These are phyloP conservation scores for Polydrusus tereticollis DNA, from an alignment of 2,888 invertebrate species.

Conservation along the genomic window DNA sequence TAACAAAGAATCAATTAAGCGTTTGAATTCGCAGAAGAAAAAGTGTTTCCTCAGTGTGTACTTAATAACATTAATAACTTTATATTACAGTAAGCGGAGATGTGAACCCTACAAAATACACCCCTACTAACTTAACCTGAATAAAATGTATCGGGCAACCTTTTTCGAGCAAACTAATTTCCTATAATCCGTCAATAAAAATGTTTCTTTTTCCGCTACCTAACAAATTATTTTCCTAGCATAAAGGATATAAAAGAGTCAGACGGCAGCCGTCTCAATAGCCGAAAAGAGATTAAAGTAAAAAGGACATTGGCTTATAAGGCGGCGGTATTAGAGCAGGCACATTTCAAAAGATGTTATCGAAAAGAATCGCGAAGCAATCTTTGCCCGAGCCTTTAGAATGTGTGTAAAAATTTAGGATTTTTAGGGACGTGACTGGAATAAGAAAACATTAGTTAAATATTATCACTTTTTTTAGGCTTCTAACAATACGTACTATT, in stretches of 20 bases:
- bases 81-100: no score
- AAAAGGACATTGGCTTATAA: conserved; percentile 34
- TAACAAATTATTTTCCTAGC: conserved; percentile 31
- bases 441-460: background rate
- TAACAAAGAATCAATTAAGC: no score
- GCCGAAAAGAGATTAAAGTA: conserved; percentile 27
- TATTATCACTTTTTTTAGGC: background rate
- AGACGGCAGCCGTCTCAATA: conserved; percentile 33
- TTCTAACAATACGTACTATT: no score
- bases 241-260: conserved; percentile 25
- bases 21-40: no score
- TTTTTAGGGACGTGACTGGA: background rate
- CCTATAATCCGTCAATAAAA: conserved; percentile 7
- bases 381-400: background rate
- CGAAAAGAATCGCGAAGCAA: conserved; percentile 20
- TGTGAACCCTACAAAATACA: no score
- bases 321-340: conserved; percentile 18
- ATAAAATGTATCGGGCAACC: background rate
- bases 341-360: conserved; percentile 28
- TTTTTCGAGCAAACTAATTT: background rate
- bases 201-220: conserved; percentile 17
- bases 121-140: no score
- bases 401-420: conserved; percentile 2
- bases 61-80: no score
- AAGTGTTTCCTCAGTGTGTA: no score